phyloP scores from a whole-genome alignment of 1,140 invertebrate genomes.

The Tenebrio molitor region DNA sequence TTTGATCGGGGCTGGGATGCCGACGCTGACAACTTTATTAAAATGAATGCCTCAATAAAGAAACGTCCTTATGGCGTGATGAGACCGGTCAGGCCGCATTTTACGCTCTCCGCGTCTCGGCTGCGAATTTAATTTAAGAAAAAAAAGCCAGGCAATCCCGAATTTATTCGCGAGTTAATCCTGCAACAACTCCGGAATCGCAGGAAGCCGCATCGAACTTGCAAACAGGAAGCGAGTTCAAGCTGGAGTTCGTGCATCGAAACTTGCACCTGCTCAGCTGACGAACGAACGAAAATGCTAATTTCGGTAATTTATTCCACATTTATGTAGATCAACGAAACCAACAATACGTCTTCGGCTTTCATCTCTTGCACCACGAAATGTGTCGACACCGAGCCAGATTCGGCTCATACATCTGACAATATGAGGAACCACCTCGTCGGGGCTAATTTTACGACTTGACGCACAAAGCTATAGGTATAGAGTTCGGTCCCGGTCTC shows the following conservation, averaged over 20 bases:
- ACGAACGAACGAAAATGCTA: conserved; percentile 19
- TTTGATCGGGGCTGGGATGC: not conserved
- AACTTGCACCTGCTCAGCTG: conserved; percentile 21
- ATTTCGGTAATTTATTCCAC: conserved; percentile 8
- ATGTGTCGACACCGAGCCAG: no score
- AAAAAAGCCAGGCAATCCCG: not conserved
- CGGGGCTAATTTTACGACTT: conserved; percentile 12
- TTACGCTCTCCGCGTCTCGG: not conserved
- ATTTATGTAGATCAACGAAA: not conserved
- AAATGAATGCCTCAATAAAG: conserved; percentile 5
- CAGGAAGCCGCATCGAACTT: not conserved
- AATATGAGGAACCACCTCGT: not conserved
- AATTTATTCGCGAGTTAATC: conserved; percentile 5
- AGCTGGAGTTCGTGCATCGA: not conserved
- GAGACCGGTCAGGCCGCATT: not conserved
- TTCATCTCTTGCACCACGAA: no score
- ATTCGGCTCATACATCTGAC: no score
- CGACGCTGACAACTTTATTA: conserved; percentile 4
- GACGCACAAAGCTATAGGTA: no score
- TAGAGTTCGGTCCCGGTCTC: no score
- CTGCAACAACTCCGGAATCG: not conserved
- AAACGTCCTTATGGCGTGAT: conserved; percentile 7
- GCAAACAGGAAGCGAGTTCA: conserved; percentile 12
- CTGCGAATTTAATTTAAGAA: not conserved
- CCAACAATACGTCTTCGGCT: no score